Evolutionary conservation across 2,888 invertebrate species (phyloP), one percentile per base, ranked within the genome.

Genomic region (Zootermopsis nevadensis): DNA sequence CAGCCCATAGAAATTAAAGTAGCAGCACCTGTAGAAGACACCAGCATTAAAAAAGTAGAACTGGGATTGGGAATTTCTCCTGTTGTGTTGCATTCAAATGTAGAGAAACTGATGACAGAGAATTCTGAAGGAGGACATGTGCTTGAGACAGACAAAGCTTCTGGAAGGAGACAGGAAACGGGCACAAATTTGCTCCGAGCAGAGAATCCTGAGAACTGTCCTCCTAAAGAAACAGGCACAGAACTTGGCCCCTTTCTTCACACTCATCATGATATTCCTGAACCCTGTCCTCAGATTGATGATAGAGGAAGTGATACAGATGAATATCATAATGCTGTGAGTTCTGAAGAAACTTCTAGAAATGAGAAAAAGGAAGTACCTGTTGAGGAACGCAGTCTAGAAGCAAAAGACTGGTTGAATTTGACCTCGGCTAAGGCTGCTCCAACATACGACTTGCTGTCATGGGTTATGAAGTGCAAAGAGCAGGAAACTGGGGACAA

Each of bases 271-370:
- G n/a, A n/a, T n/a, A n/a, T n/a, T n/a, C n/a, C n/a, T n/a, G 19
- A 48, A 48, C 48, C 48, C 15, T 30, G 30, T 27, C 60, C 22
- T 6, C 60, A 60, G 15, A 3, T 15, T 60, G n/a, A 4, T 8
- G 66, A 1, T 67, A 31, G 53, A 55, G 69, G 31, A 27, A 69
- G 72, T 67, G 53, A 31, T 55, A 48, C 81, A 74, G 76, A 81
- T 66, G 38, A 79, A 53, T 72, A 27, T 27, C 15, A 66, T 12
- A 55, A 31, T 42, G 33, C 80, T 60, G 38, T 42, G 0, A 35
- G 74, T 24, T 77, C 80, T 15, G 31, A 79, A 31, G 60, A 53
- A 55, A 55, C 8, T 22, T 27, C 60, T 60, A 27, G 8, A 2
- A 60, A 19, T 48, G 48, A 19, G 3, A 19, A 19, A 15, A 19